Evolutionary conservation across 1,140 invertebrate species (phyloP).

Genomic region (Phthorimaea operculella): DNA sequence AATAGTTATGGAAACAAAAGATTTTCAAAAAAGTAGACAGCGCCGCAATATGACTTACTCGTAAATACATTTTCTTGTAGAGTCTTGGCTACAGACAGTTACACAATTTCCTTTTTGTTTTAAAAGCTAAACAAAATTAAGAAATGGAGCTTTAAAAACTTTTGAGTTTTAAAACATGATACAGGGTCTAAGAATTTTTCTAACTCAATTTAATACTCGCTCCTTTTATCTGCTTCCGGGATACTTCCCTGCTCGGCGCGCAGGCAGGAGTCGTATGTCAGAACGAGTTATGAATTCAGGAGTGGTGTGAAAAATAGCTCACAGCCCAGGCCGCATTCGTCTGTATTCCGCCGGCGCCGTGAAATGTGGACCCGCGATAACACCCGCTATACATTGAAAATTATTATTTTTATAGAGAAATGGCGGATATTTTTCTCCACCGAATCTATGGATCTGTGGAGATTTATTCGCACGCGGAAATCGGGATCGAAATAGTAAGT

Average conservation of each 20-base stretch:
- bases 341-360: neutral
- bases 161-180: too few species aligned
- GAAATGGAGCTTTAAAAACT: too few species aligned
- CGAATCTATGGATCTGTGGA: neutral
- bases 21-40: too few species aligned
- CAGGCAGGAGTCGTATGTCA: constrained; percentile 18
- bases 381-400: constrained; percentile 2
- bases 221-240: neutral
- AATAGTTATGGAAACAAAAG: too few species aligned
- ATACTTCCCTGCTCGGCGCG: neutral
- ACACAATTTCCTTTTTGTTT: too few species aligned
- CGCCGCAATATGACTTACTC: too few species aligned
- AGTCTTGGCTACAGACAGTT: too few species aligned
- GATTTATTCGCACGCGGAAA: too few species aligned
- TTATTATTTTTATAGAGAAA: constrained; percentile 1
- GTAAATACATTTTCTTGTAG: too few species aligned
- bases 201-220: neutral
- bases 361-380: constrained; percentile 5
- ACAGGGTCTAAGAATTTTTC: too few species aligned
- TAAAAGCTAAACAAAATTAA: too few species aligned
- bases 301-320: constrained; percentile 32
- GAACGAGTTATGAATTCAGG: constrained; percentile 38
- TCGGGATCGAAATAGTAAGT: too few species aligned
- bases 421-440: neutral
- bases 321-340: constrained; percentile 16